These are phyloP conservation scores for Euwallacea similis DNA, from an alignment of 1,140 invertebrate genomes.

Conservation along the genomic window DNA sequence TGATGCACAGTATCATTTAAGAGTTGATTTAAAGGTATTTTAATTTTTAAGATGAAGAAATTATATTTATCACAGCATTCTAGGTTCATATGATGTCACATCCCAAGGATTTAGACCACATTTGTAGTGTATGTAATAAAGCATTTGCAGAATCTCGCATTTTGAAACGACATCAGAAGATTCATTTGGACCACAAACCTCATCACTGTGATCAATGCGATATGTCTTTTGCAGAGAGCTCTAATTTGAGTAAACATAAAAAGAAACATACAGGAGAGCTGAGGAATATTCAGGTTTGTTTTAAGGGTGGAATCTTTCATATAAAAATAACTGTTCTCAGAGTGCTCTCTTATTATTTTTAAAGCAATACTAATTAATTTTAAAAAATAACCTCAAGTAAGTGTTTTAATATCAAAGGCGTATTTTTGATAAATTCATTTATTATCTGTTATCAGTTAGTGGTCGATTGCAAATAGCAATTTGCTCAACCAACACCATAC, in stretches of 20 bases:
- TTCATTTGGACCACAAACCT: constrained; percentile 54
- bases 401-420: too few species aligned
- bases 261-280: constrained; percentile 58
- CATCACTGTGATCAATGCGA: constrained; percentile 58
- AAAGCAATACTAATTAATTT: not conserved
- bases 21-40: constrained; percentile 53
- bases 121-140: constrained; percentile 57
- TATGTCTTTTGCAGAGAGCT: constrained; percentile 58
- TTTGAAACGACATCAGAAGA: constrained; percentile 56
- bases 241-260: constrained; percentile 57
- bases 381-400: too few species aligned
- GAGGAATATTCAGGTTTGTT: constrained; percentile 49
- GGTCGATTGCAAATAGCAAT: too few species aligned
- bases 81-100: constrained; percentile 54
- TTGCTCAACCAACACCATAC: too few species aligned
- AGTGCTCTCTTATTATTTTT: not conserved
- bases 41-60: too few species aligned
- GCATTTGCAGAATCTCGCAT: constrained; percentile 56
- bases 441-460: too few species aligned
- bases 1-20: constrained; percentile 47
- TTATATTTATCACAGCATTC: constrained; percentile 15
- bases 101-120: constrained; percentile 49
- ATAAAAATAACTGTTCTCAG: not conserved
- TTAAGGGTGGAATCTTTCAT: not conserved
- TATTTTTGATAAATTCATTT: too few species aligned